phyloP scores from a whole-genome alignment of 2,113 vertebrate species.

The Sinocyclocheilus anshuiensis region DNA sequence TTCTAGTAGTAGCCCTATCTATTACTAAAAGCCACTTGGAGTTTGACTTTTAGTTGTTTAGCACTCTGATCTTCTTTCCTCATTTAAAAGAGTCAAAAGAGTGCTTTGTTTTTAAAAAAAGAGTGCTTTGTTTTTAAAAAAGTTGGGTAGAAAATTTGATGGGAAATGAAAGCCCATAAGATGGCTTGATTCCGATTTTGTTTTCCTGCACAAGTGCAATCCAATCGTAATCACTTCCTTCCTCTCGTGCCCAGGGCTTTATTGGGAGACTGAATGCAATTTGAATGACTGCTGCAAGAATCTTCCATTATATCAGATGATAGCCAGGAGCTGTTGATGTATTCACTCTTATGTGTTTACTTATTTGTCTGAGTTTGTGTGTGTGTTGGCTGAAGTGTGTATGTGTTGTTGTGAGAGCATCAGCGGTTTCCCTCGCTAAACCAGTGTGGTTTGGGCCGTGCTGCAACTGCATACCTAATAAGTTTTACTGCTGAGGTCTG shows the following conservation, averaged over 20 bases:
- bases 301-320: conserved; percentile 35
- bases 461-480: conserved; percentile 70
- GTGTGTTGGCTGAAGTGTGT: conserved; percentile 12
- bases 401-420: conserved; percentile 51
- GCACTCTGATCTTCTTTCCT: neutral
- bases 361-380: conserved; percentile 28
- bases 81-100: neutral
- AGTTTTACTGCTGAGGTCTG: conserved; percentile 67
- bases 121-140: neutral
- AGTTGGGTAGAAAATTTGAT: neutral
- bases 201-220: conserved; percentile 28
- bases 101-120: neutral
- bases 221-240: conserved; percentile 59
- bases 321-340: conserved; percentile 29
- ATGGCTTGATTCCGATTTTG: conserved; percentile 23
- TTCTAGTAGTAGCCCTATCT: neutral
- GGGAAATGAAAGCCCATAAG: conserved; percentile 27
- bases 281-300: conserved; percentile 37
- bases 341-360: conserved; percentile 34
- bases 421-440: conserved; percentile 65
- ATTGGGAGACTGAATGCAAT: conserved; percentile 27
- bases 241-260: conserved; percentile 10
- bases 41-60: neutral
- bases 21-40: neutral
- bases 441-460: conserved; percentile 70